Percentiles rank a stretch among this genome's conserved stretches.
Evolutionary conservation across 1,140 invertebrate species (phyloP).

Genomic region (Drosophila ficusphila): DNA sequence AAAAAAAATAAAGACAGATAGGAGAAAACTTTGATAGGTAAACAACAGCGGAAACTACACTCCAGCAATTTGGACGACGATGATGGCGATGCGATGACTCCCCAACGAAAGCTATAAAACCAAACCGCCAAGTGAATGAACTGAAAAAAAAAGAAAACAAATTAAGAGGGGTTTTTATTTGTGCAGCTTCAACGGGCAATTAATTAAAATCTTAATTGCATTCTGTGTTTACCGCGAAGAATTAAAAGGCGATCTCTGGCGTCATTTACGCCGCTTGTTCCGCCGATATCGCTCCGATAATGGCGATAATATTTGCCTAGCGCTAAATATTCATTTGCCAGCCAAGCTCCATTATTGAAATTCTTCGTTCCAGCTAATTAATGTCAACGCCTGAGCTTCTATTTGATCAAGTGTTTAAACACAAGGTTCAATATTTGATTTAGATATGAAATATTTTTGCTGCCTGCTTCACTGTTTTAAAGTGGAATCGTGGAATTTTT

Average conservation of each 20-base stretch:
- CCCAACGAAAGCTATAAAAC: constrained; percentile 37
- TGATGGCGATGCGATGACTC: constrained; percentile 32
- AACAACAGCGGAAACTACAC: constrained; percentile 47
- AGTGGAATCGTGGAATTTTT: background rate
- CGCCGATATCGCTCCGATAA: constrained; percentile 3
- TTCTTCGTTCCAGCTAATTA: constrained; percentile 59
- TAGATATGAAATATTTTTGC: constrained; percentile 33
- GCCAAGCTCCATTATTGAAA: constrained; percentile 38
- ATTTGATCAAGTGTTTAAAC: constrained; percentile 66
- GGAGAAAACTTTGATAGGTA: constrained; percentile 31
- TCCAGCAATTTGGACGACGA: constrained; percentile 46
- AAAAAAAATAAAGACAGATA: constrained; percentile 5
- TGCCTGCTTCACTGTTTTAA: background rate
- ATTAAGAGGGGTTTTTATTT: constrained; percentile 12
- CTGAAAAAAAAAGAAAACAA: constrained; percentile 27
- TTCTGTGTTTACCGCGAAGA: constrained; percentile 15
- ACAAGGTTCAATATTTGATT: constrained; percentile 45
- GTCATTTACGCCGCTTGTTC: constrained; percentile 20
- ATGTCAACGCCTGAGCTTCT: constrained; percentile 40
- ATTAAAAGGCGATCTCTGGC: constrained; percentile 30
- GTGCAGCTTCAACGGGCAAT: constrained; percentile 17
- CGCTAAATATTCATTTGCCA: constrained; percentile 41
- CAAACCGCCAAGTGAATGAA: constrained; percentile 60
- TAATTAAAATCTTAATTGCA: constrained; percentile 45
- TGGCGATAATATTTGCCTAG: constrained; percentile 55